Evolutionary conservation across 2,113 vertebrate genomes (phyloP).

Genomic region (Oryzias curvinotus): DNA sequence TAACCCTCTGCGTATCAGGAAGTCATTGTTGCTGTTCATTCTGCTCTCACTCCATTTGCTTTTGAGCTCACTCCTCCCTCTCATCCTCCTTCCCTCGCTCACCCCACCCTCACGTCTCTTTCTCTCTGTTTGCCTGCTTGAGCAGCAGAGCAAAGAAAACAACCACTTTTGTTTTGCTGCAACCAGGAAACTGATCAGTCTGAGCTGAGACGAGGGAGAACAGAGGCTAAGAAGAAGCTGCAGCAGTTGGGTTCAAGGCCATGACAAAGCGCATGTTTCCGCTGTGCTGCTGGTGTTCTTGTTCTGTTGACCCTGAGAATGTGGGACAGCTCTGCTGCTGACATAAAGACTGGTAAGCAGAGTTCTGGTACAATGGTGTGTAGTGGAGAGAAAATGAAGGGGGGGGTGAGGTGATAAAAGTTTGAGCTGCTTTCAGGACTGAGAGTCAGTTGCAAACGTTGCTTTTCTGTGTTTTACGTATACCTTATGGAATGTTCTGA

Average conservation of each 20-base stretch:
- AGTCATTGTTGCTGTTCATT: neutral
- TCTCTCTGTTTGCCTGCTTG: slow-evolving; percentile 21
- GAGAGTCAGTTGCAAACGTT: slow-evolving; percentile 2
- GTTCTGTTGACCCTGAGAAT: slow-evolving; percentile 11
- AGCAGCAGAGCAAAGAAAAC: slow-evolving; percentile 62
- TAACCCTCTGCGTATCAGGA: neutral
- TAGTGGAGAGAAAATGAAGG: neutral
- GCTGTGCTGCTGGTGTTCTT: slow-evolving; percentile 23
- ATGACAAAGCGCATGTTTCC: slow-evolving; percentile 35
- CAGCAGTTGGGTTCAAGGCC: slow-evolving; percentile 12
- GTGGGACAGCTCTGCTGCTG: slow-evolving; percentile 24
- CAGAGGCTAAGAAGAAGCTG: slow-evolving; percentile 17
- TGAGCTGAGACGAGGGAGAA: slow-evolving; percentile 22
- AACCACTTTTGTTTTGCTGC: slow-evolving; percentile 70
- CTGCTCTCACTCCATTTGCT: slow-evolving; percentile 29
- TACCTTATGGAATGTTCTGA: neutral
- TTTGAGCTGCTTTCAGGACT: slow-evolving; percentile 8
- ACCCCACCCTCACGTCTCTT: neutral
- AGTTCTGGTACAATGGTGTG: neutral
- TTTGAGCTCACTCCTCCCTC: slow-evolving; percentile 39
- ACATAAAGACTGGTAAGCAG: slow-evolving; percentile 31
- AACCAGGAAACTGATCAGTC: slow-evolving; percentile 74
- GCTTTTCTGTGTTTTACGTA: neutral
- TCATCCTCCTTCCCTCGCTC: slow-evolving; percentile 17
- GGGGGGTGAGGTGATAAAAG: neutral